Evolutionary conservation across 2,113 vertebrate genomes (phyloP).

Genomic region (Muscicapa adusta): DNA sequence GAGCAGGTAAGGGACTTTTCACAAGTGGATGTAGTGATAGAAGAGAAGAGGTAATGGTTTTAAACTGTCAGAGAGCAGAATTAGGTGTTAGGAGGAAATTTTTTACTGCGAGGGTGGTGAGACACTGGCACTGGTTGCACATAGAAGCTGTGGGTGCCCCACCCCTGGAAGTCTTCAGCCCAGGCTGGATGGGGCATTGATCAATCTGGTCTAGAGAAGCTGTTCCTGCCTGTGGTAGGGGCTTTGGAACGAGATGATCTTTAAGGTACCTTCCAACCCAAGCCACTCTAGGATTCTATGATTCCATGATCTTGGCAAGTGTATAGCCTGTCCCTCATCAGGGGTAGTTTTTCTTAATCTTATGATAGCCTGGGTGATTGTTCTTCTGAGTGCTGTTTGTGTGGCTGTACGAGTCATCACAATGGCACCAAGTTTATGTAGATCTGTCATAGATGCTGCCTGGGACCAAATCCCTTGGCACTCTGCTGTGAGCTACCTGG

Average conservation of each 20-base stretch:
- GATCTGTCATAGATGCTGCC: not conserved
- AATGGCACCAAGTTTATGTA: not conserved
- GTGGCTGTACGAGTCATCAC: not conserved
- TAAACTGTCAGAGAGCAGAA: not conserved
- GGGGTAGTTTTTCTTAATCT: not conserved
- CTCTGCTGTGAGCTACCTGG: not conserved
- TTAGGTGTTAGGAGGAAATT: not conserved
- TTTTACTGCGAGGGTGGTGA: not conserved
- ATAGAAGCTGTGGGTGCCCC: not conserved
- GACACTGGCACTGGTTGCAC: not conserved
- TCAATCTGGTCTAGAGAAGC: not conserved
- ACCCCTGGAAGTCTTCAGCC: not conserved
- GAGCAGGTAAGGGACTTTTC: not conserved
- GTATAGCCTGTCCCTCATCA: not conserved
- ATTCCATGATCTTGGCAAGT: not conserved
- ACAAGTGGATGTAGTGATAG: not conserved
- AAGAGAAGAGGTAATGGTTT: not conserved
- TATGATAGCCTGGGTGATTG: not conserved
- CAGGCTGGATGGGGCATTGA: not conserved
- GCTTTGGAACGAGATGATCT: rapidly evolving
- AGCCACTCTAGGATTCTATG: not conserved
- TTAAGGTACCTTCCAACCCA: not conserved
- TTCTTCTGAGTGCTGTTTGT: not conserved
- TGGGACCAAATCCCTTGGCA: not conserved
- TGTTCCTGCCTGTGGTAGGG: not conserved